These are phyloP conservation scores for Listrodromus nycthemerus DNA, from an alignment of 2,888 invertebrate species.

Conservation along the genomic window DNA sequence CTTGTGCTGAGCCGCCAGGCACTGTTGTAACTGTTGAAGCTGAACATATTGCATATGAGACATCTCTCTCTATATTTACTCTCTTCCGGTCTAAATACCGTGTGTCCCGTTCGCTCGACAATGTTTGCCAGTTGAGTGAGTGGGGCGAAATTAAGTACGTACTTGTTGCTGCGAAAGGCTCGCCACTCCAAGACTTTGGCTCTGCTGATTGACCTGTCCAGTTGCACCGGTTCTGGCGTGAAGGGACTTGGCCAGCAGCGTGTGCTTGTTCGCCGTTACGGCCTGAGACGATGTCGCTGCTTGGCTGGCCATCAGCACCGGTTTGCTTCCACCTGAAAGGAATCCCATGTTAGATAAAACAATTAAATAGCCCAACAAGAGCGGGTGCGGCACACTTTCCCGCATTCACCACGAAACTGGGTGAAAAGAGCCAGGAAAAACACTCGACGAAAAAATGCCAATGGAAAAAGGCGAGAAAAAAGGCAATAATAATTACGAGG, in stretches of 20 bases:
- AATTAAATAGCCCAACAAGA: conserved; percentile 30
- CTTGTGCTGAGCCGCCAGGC: conserved; percentile 82
- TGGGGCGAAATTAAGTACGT: conserved; percentile 60
- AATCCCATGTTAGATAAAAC: conserved; percentile 28
- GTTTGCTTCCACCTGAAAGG: conserved; percentile 80
- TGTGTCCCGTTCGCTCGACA: not conserved
- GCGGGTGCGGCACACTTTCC: not conserved
- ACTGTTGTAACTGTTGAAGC: conserved; percentile 82
- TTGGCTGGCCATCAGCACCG: conserved; percentile 83
- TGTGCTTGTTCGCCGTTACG: conserved; percentile 82
- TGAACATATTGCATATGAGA: conserved; percentile 65
- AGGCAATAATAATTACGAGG: too few relatives aligned
- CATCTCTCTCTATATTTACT: not conserved
- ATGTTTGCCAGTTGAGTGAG: not conserved
- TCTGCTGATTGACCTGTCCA: conserved; percentile 81
- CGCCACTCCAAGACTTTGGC: conserved; percentile 81
- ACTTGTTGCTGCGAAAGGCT: conserved; percentile 83
- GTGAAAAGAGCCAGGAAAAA: too few relatives aligned
- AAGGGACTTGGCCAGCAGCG: conserved; percentile 82
- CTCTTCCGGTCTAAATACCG: not conserved
- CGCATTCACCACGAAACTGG: not conserved
- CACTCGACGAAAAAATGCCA: too few relatives aligned
- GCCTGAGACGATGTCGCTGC: conserved; percentile 81
- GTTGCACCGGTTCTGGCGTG: conserved; percentile 80
- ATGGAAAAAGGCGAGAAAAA: too few relatives aligned